Percentiles rank a stretch among this genome's conserved stretches.
Conservation (phyloP, 2,797 vertebrate species). For the Pachyuromys duprasi region DNA sequence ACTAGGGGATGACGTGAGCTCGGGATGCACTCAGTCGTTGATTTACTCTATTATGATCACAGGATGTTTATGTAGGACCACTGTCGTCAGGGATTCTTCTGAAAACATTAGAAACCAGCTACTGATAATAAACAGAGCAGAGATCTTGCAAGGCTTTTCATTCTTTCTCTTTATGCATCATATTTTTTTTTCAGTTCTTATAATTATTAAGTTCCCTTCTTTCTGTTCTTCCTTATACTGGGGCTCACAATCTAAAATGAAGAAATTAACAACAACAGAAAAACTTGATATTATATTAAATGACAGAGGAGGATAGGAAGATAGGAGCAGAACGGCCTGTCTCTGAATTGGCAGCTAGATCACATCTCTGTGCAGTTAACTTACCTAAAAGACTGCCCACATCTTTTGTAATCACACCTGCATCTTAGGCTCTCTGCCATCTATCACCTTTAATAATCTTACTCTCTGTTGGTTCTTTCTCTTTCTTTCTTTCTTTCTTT, state of each 20-base stretch:
- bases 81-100: conserved; percentile 59
- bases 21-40: conserved; percentile 26
- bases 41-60: conserved; percentile 45
- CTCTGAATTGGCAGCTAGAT: not conserved
- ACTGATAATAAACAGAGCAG: conserved; percentile 11
- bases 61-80: not conserved
- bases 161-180: not conserved
- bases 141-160: not conserved
- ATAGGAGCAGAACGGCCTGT: not conserved
- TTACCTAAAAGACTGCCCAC: not conserved
- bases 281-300: not conserved
- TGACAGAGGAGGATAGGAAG: accelerated
- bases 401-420: not conserved
- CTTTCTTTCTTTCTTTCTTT: not conserved
- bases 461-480: conserved; percentile 11
- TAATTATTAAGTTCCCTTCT: not conserved
- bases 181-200: not conserved
- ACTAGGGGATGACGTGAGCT: not conserved
- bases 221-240: not conserved
- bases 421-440: not conserved
- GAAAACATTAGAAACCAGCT: conserved; percentile 45
- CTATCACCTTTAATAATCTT: not conserved
- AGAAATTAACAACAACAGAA: not conserved
- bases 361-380: not conserved
- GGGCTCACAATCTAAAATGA: not conserved